Evolutionary conservation across 2,113 vertebrate genomes (phyloP), one percentile per base, ranked within the genome.

Genomic region (Pycnonotus jocosus): DNA sequence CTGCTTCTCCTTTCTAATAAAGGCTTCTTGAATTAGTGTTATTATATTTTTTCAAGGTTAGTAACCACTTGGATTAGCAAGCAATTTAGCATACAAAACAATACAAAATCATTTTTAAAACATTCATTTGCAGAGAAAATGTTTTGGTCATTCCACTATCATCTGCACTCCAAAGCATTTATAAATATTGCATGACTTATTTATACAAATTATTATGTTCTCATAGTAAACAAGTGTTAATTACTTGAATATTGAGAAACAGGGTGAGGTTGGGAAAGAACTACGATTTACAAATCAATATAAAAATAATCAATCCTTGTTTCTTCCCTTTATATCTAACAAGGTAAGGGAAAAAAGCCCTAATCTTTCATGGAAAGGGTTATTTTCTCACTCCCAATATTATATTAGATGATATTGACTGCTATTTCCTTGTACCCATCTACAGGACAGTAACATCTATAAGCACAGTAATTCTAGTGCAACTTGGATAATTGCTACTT

Each of bases 391-490:
- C 10, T 51, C 30, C 31, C 48, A 89, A 23, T 74, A 31, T 50
- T 73, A 47, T 68, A 85, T 45, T 89, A 56, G 62, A 84, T 81
- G 95, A 61, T 74, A 96, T 66, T 56, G 87, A 95, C 53, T 81
- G 60, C 12, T 80, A 69, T 73, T 96, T 95, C 24, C 28, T 86
- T 84, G 62, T 79, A 50, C 15, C 60, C 11, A 86, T 42, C 20
- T 53, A 79, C 31, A 83, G 22, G 60, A 53, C 60, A 88, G n/a
- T n/a, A n/a, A n/a, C n/a, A n/a, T n/a, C n/a, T n/a, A n/a, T 19
- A 57, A 73, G 18, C 24, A 90, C 35, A 80, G 53, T 66, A n/a
- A 94, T 62, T 71, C 37, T 61, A 44, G 40, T 73, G 30, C 50
- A 86, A 51, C 8, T 27, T 70, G 18, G 65, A 66, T 82, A 86